phyloP scores from a whole-genome alignment of 2,797 vertebrate genomes.

The Falco biarmicus region DNA sequence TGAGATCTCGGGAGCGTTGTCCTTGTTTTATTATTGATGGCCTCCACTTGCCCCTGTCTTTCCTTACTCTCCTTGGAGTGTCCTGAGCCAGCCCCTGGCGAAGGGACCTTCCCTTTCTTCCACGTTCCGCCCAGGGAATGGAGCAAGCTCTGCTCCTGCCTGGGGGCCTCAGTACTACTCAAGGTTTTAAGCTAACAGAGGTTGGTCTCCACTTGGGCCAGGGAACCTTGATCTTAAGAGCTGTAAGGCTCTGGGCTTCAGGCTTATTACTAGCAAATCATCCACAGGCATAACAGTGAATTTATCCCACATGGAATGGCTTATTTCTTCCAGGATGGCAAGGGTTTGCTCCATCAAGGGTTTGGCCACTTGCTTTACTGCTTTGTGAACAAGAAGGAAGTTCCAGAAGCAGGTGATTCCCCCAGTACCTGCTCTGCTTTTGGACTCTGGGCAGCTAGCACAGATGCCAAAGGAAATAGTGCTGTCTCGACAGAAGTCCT shows the following conservation, averaged over 20 bases:
- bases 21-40: not conserved
- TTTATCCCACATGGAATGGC: not conserved
- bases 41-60: not conserved
- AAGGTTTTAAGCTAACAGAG: not conserved
- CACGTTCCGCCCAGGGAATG: not conserved
- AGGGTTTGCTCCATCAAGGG: not conserved
- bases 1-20: not conserved
- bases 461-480: not conserved
- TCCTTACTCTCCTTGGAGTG: not conserved
- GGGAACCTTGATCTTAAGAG: not conserved
- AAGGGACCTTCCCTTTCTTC: not conserved
- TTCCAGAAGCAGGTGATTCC: not conserved
- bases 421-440: not conserved
- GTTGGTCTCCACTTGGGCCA: not conserved
- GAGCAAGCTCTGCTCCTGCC: not conserved
- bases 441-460: not conserved
- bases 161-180: fast-evolving
- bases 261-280: not conserved
- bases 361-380: not conserved
- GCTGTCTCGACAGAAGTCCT: not conserved
- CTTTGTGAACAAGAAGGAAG: not conserved
- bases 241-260: not conserved
- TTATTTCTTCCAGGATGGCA: not conserved
- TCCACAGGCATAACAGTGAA: not conserved
- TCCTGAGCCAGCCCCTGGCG: not conserved